phyloP scores from a whole-genome alignment of 2,113 vertebrate species.

The Muntiacus muntjak region DNA sequence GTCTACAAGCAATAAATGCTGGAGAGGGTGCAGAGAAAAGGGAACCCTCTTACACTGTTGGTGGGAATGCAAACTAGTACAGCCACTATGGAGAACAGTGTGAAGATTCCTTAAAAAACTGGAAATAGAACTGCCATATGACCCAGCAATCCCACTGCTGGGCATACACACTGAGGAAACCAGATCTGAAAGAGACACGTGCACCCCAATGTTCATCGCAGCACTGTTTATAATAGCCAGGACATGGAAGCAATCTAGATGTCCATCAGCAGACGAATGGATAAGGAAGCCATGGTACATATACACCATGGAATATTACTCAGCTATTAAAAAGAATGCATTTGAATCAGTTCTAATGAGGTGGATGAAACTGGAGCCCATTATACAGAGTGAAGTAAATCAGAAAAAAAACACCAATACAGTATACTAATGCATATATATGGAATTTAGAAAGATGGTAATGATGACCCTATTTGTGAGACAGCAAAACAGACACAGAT shows the following conservation, averaged over 20 bases:
- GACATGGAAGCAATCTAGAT: neutral
- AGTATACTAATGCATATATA: neutral
- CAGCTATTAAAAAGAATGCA: neutral
- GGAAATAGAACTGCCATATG: rapidly evolving
- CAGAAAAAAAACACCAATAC: neutral
- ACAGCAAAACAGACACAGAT: no score
- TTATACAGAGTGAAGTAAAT: neutral
- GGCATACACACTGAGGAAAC: neutral
- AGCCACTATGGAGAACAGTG: neutral
- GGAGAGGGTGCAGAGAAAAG: neutral
- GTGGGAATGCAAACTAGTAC: neutral
- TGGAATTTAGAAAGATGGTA: neutral
- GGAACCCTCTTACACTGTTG: neutral
- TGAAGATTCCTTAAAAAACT: neutral
- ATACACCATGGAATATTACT: neutral
- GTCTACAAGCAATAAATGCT: neutral
- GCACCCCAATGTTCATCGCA: rapidly evolving
- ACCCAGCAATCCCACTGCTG: neutral
- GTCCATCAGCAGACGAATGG: rapidly evolving
- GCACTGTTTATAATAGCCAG: neutral
- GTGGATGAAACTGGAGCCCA: neutral
- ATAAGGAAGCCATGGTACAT: neutral
- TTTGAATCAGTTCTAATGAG: neutral
- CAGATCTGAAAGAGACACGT: neutral
- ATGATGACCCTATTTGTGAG: no score